Evolutionary conservation across 2,113 vertebrate genomes (phyloP).

Genomic region (Tonatia bakeri): DNA sequence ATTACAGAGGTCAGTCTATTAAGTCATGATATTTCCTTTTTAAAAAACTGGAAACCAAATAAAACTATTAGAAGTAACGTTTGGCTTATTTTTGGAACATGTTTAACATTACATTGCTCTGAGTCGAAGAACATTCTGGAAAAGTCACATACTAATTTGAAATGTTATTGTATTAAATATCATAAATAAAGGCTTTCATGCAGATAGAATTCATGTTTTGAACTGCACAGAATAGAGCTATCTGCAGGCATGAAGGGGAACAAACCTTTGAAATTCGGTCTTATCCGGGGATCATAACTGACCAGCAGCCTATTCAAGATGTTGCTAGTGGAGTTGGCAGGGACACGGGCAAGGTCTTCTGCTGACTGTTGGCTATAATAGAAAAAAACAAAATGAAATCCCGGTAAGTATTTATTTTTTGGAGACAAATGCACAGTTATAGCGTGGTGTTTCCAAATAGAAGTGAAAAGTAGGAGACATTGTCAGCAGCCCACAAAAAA

Average conservation of each 20-base stretch:
- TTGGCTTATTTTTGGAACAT: not conserved
- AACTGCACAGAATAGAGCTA: not conserved
- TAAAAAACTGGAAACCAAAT: not conserved
- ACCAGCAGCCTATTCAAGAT: slow-evolving; percentile 95
- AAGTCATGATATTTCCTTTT: not conserved
- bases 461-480: not conserved
- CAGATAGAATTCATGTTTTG: not conserved
- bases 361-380: slow-evolving; percentile 90
- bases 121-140: not conserved
- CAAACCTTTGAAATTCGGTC: slow-evolving; percentile 99
- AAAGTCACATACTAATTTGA: not conserved
- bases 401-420: not conserved
- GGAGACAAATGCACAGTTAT: not conserved
- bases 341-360: slow-evolving; percentile 94
- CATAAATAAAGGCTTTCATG: not conserved
- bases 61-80: not conserved
- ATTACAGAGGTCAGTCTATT: not conserved
- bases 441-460: not conserved
- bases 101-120: not conserved
- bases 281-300: slow-evolving; percentile 96
- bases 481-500: not conserved
- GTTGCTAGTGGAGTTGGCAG: slow-evolving; percentile 95
- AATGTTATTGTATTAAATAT: not conserved
- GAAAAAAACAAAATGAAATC: not conserved
- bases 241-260: not conserved